Evolutionary conservation across 2,113 vertebrate genomes (phyloP), one percentile per base, ranked within the genome.

Genomic region (Phoxinus phoxinus): DNA sequence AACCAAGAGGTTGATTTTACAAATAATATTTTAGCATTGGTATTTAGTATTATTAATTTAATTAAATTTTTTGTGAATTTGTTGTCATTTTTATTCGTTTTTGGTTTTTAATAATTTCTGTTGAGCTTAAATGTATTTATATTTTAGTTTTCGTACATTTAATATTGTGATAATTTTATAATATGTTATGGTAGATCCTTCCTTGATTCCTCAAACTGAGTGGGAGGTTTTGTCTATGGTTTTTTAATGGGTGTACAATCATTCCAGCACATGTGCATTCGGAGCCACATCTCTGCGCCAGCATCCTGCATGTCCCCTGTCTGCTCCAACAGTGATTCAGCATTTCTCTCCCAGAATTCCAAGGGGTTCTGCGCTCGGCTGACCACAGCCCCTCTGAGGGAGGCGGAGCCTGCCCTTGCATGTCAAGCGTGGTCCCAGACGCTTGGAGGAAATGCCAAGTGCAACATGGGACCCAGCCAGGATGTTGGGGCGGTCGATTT

Each of bases 361-460:
- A 88, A 87, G 82, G 84, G 87, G 89, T 89, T 85, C 85, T 91
- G 67, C 85, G 90, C 80, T 80, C 79, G 88, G 65, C 88, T 86
- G 88, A 83, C 90, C 90, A 83, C 86, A 77, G 79, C 91, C 58
- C 85, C 89, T 90, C 78, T 19, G 41, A 46, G 58, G 91, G 91
- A 87, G 90, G 91, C 92, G 91, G 90, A 89, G 53, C 90, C 91
- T 90, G 91, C 91, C 91, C 87, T 94, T 61, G 92, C 93, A 94
- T 92, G 92, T 93, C 93, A 94, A 93, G 92, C 90, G 86, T 91
- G 91, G 91, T 92, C 93, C 91, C 91, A 86, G 92, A 92, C 90
- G 90, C 92, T 93, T 91, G 89, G 91, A 94, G 93, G 92, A 93
- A 90, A 93, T 94, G 94, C 94, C 94, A 95, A 95, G 93, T 93